Conservation (phyloP, 2,797 vertebrate species). For the Pterois miles region DNA sequence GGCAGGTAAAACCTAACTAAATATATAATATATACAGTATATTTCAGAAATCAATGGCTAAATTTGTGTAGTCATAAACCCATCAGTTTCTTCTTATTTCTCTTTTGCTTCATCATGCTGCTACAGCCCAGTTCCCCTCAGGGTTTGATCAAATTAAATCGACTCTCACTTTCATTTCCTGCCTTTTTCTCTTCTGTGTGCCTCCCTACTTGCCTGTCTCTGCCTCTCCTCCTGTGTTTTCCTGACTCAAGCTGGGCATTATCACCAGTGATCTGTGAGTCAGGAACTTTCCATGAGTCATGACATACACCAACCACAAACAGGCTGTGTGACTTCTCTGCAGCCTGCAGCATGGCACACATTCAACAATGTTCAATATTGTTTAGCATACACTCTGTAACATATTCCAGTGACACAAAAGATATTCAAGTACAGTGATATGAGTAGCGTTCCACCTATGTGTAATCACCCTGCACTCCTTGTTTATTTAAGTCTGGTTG, state of each 20-base stretch:
- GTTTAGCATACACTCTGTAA: neutral
- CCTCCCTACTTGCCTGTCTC: neutral
- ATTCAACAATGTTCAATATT: neutral
- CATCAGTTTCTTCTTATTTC: neutral
- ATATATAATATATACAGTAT: neutral
- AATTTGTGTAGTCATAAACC: neutral
- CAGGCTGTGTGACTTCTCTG: slow-evolving; percentile 15
- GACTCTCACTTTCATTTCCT: too few relatives aligned
- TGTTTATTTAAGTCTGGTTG: too few relatives aligned
- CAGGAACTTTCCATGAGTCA: slow-evolving; percentile 52
- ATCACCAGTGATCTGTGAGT: slow-evolving; percentile 34
- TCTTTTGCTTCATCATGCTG: neutral
- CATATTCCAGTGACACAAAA: neutral
- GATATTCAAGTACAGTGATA: neutral
- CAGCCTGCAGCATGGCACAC: neutral
- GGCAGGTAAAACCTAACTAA: neutral
- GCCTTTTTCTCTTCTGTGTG: neutral
- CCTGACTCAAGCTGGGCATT: slow-evolving; percentile 25
- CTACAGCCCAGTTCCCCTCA: neutral
- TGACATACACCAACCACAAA: slow-evolving; percentile 2
- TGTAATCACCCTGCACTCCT: too few relatives aligned
- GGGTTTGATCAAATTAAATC: neutral
- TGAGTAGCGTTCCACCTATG: neutral
- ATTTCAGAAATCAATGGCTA: neutral
- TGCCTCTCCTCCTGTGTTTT: slow-evolving; percentile 9